phyloP scores from a whole-genome alignment of 1,140 invertebrate species.

The Hyphantria cunea region DNA sequence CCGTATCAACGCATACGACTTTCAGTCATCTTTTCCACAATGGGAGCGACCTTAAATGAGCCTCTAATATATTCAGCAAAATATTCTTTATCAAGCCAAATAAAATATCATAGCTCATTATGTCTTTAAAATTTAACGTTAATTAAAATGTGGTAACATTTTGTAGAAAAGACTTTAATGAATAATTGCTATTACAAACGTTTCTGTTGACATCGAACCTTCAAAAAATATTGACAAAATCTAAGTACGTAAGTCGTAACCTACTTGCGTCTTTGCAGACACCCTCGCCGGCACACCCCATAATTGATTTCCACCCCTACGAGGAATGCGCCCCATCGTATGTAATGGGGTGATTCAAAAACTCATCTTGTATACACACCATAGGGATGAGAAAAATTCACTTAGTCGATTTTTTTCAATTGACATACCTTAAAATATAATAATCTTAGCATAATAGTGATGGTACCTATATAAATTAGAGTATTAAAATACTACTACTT shows the following conservation, averaged over 20 bases:
- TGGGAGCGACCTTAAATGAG: too few species aligned
- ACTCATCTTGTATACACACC: slow-evolving; percentile 25
- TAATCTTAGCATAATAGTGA: too few species aligned
- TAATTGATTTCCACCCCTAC: slow-evolving; percentile 39
- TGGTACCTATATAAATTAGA: too few species aligned
- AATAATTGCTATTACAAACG: neutral
- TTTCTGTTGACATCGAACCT: slow-evolving; percentile 7
- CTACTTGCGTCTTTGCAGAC: slow-evolving; percentile 18
- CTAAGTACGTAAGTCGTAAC: slow-evolving; percentile 22
- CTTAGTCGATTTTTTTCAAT: slow-evolving; percentile 9
- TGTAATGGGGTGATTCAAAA: slow-evolving; percentile 38
- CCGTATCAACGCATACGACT: too few species aligned
- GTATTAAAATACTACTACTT: too few species aligned
- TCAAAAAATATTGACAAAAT: slow-evolving; percentile 20
- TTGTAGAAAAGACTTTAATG: too few species aligned
- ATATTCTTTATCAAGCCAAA: too few species aligned
- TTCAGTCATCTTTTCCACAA: too few species aligned
- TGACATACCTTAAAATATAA: neutral
- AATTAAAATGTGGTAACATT: neutral
- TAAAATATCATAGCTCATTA: neutral
- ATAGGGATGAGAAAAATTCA: slow-evolving; percentile 3
- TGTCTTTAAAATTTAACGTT: neutral
- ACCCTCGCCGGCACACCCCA: slow-evolving; percentile 4
- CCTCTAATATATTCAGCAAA: too few species aligned
- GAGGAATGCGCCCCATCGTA: slow-evolving; percentile 35